Conservation (phyloP, 2,113 vertebrate species). For the Gavialis gangeticus region DNA sequence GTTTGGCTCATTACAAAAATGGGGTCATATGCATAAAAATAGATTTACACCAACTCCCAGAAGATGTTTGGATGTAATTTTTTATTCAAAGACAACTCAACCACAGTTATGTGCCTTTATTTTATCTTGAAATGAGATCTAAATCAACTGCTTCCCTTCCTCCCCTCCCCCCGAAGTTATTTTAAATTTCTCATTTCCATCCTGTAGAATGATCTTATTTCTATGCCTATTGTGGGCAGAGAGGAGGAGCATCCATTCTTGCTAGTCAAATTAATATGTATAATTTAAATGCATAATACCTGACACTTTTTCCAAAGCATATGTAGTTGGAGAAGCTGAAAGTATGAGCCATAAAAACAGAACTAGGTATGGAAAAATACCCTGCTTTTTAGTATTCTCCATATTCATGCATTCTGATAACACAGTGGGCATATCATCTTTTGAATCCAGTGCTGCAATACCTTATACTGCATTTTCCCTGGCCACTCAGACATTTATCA, state of each 20-base stretch:
- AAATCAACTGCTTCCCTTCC: background rate
- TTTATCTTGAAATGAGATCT: background rate
- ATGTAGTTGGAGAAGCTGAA: background rate
- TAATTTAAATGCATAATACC: background rate
- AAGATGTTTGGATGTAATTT: background rate
- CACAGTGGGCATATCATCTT: constrained; percentile 55
- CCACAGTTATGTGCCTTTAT: background rate
- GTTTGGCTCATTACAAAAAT: background rate
- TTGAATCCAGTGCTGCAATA: constrained; percentile 60
- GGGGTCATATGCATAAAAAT: background rate
- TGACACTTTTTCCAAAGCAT: constrained; percentile 11
- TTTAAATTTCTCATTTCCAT: background rate
- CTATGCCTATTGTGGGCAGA: background rate
- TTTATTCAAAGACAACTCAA: background rate
- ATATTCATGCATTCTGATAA: constrained; percentile 53
- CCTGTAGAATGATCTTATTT: background rate
- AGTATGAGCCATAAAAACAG: background rate
- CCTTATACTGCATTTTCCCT: constrained; percentile 56
- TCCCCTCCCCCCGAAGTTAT: background rate
- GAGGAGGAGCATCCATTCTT: background rate
- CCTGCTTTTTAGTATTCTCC: constrained; percentile 36
- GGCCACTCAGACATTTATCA: constrained; percentile 59
- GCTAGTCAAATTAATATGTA: constrained; percentile 26
- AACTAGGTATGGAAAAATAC: constrained; percentile 19
- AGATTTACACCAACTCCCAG: constrained; percentile 2